A percentile compares a stretch with the other conserved stretches of the same genome.
Evolutionary conservation across 2,797 vertebrate species (phyloP).

Genomic region (Phrynocephalus vlangalii): DNA sequence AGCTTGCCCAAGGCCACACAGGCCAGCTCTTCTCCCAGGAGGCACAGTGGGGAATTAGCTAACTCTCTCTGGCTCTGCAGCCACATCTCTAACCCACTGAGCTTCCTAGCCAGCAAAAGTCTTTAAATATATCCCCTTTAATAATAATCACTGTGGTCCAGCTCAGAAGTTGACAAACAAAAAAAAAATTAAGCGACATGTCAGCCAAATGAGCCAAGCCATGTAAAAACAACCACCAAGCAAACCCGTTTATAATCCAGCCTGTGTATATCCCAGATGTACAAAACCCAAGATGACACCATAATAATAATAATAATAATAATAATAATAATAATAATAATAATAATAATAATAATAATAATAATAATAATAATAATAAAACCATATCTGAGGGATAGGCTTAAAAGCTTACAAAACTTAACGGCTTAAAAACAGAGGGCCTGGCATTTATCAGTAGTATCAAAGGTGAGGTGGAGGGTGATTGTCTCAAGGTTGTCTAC

Average conservation of each 20-base stretch:
- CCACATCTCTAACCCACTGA: too few species aligned
- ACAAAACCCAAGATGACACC: background rate
- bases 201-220: slow-evolving; percentile 4
- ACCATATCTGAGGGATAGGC: background rate
- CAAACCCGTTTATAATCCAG: slow-evolving; percentile 5
- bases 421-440: background rate
- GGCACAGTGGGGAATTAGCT: too few species aligned
- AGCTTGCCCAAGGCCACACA: too few species aligned
- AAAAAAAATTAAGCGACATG: background rate
- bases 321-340: background rate
- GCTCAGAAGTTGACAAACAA: background rate
- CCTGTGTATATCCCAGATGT: background rate
- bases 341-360: background rate
- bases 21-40: too few species aligned
- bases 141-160: slow-evolving; percentile 19
- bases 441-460: background rate
- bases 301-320: background rate
- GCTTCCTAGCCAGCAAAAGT: background rate
- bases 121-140: slow-evolving; percentile 7
- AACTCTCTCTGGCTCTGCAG: too few species aligned
- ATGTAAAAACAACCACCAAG: background rate
- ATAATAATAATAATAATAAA: background rate
- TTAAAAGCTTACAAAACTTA: background rate
- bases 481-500: background rate
- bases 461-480: background rate